phyloP scores from a whole-genome alignment of 2,888 invertebrate species.

The Nineta flava region DNA sequence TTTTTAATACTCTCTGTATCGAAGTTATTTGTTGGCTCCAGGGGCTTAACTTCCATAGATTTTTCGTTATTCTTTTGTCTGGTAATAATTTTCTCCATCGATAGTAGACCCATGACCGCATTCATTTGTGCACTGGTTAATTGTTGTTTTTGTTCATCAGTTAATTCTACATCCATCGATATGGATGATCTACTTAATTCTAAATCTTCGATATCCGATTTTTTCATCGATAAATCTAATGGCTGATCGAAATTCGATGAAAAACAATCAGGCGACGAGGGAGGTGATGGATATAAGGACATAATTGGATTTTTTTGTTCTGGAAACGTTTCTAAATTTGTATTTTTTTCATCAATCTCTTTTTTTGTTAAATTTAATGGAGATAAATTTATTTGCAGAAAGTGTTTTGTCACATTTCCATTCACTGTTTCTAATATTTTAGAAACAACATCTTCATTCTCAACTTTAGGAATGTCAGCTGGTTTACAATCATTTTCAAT shows the following conservation, averaged over 20 bases:
- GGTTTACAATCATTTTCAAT: constrained; percentile 31
- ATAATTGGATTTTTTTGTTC: constrained; percentile 1
- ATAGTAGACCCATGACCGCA: constrained; percentile 26
- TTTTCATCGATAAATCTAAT: constrained; percentile 78
- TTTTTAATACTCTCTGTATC: constrained; percentile 6
- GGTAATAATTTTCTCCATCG: constrained; percentile 44
- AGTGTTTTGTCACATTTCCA: constrained; percentile 47
- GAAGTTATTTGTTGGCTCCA: no score
- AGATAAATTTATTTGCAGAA: constrained; percentile 42
- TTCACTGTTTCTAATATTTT: constrained; percentile 49
- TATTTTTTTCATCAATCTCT: constrained; percentile 28
- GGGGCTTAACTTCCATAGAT: constrained; percentile 14
- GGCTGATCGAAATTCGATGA: constrained; percentile 49
- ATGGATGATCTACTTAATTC: constrained; percentile 29
- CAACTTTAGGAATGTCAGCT: constrained; percentile 30
- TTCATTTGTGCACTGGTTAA: constrained; percentile 13
- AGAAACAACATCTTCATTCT: constrained; percentile 33
- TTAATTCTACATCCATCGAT: constrained; percentile 36
- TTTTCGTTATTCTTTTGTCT: constrained; percentile 26
- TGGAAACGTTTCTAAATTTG: constrained; percentile 9
- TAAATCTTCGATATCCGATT: constrained; percentile 34
- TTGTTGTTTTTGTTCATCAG: constrained; percentile 35
- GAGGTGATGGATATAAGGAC: constrained; percentile 10
- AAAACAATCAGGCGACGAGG: constrained; percentile 11
- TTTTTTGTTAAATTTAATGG: constrained; percentile 23